Evolutionary conservation across 1,140 invertebrate genomes (phyloP).

Genomic region (Aphaenogaster ashmeadi): DNA sequence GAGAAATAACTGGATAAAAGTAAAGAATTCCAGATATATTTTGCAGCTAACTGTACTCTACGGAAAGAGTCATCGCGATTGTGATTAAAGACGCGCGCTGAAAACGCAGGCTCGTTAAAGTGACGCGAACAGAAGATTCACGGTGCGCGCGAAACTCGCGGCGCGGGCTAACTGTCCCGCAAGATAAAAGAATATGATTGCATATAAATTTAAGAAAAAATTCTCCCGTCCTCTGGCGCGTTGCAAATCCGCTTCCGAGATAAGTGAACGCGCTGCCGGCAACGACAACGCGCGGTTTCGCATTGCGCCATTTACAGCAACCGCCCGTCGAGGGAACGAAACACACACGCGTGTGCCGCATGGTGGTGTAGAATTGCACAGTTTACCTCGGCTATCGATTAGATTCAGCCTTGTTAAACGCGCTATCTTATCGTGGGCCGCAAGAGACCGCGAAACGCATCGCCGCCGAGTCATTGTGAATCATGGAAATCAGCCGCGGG

Average conservation of each 20-base stretch:
- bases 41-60: background rate
- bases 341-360: slow-evolving; percentile 19
- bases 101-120: slow-evolving; percentile 19
- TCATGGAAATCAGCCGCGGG: slow-evolving; percentile 40
- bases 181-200: slow-evolving; percentile 14
- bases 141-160: background rate
- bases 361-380: slow-evolving; percentile 25
- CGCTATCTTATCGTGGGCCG: slow-evolving; percentile 46
- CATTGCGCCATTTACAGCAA: slow-evolving; percentile 59
- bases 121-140: background rate
- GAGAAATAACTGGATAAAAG: background rate
- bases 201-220: slow-evolving; percentile 46
- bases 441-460: slow-evolving; percentile 16
- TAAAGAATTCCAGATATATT: background rate
- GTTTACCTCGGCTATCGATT: slow-evolving; percentile 56
- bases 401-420: slow-evolving; percentile 61
- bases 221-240: slow-evolving; percentile 1
- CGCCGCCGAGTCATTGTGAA: slow-evolving; percentile 32
- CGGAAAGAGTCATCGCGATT: background rate
- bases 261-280: slow-evolving; percentile 43
- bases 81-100: background rate
- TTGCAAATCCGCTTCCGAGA: slow-evolving; percentile 48
- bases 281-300: slow-evolving; percentile 45
- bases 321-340: slow-evolving; percentile 42
- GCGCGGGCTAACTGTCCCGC: slow-evolving; percentile 11